A percentile compares a stretch with the other conserved stretches of the same genome.
Evolutionary conservation across 2,888 invertebrate genomes (phyloP).

Genomic region (Eupithecia vulgata): DNA sequence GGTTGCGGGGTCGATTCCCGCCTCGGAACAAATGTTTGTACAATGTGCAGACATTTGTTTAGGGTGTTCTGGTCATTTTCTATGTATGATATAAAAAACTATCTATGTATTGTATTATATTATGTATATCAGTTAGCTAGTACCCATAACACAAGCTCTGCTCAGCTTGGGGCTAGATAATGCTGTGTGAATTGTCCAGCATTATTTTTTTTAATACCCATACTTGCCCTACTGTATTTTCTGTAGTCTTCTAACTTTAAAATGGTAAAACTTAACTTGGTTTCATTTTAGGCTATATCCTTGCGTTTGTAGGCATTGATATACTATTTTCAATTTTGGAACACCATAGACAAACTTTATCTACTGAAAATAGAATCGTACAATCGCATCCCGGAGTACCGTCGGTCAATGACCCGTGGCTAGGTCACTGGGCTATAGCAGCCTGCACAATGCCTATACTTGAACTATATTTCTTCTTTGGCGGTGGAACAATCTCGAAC

Average conservation of each 20-base stretch:
- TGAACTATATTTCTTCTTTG: conserved; percentile 16
- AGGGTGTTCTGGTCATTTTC: too few relatives aligned
- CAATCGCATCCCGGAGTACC: conserved; percentile 11
- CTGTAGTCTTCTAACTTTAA: neutral
- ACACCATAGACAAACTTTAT: neutral
- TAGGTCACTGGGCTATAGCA: conserved; percentile 32
- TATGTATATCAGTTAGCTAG: too few relatives aligned
- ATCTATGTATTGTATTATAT: too few relatives aligned
- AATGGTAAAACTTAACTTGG: neutral
- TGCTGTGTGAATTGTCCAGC: too few relatives aligned
- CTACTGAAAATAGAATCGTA: neutral
- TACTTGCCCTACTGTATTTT: too few relatives aligned
- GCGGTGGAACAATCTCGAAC: conserved; percentile 1
- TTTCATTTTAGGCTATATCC: neutral
- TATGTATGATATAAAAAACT: too few relatives aligned
- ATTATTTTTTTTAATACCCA: too few relatives aligned
- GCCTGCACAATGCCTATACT: conserved; percentile 26
- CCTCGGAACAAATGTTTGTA: too few relatives aligned
- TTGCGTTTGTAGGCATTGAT: neutral
- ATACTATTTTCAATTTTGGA: neutral
- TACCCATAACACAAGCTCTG: too few relatives aligned
- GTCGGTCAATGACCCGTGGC: conserved; percentile 25
- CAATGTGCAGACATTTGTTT: too few relatives aligned
- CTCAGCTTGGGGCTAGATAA: too few relatives aligned
- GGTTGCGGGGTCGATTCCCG: too few relatives aligned